phyloP scores from a whole-genome alignment of 2,888 invertebrate genomes.

The Drosophila mayaguana region DNA sequence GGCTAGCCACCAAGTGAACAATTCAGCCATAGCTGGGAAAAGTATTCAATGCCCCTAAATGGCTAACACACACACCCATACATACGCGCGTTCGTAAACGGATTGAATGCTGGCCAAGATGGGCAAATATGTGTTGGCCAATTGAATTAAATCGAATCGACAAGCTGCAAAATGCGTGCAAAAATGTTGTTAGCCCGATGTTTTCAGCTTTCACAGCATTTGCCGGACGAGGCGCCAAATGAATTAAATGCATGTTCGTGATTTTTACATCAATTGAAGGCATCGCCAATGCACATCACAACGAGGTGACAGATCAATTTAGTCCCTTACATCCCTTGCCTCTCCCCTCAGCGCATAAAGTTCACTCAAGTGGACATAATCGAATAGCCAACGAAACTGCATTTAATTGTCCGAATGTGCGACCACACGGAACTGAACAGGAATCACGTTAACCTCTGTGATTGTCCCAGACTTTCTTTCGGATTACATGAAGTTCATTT shows the following conservation, averaged over 20 bases:
- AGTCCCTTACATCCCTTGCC: conserved; percentile 1
- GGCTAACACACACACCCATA: conserved; percentile 21
- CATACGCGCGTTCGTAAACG: neutral
- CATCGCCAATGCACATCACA: conserved; percentile 18
- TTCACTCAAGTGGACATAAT: conserved; percentile 36
- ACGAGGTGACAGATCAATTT: conserved; percentile 40
- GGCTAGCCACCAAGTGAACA: conserved; percentile 12
- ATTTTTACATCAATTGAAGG: conserved; percentile 64
- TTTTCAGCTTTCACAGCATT: conserved; percentile 42
- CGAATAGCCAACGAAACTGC: conserved; percentile 41
- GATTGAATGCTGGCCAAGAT: conserved; percentile 42
- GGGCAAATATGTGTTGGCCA: conserved; percentile 40
- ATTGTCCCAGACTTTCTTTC: neutral
- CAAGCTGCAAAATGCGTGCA: conserved; percentile 67
- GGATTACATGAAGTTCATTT: neutral
- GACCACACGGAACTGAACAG: conserved; percentile 18
- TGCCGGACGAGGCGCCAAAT: conserved; percentile 47
- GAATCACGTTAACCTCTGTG: conserved; percentile 11
- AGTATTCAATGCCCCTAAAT: conserved; percentile 68
- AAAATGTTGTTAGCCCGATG: conserved; percentile 41
- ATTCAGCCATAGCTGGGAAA: conserved; percentile 35
- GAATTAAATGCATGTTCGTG: conserved; percentile 71
- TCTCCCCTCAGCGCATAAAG: conserved; percentile 25
- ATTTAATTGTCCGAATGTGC: conserved; percentile 41
- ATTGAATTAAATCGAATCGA: conserved; percentile 55